phyloP scores from a whole-genome alignment of 1,140 invertebrate species.

The Nomia melanderi region DNA sequence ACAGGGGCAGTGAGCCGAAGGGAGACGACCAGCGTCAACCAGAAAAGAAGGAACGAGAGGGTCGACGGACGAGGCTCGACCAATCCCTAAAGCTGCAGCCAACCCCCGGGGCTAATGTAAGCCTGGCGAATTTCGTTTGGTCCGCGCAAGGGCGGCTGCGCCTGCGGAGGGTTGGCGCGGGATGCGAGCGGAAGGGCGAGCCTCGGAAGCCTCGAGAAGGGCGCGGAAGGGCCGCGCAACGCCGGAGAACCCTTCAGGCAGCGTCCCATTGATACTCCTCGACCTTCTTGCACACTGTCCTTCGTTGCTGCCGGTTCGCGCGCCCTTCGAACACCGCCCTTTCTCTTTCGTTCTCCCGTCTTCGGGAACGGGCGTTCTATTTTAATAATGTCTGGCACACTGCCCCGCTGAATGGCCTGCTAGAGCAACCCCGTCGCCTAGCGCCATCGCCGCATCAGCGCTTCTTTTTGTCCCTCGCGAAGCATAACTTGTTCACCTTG shows the following conservation, averaged over 20 bases:
- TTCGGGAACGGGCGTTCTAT: slow-evolving; percentile 66
- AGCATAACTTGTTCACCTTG: neutral
- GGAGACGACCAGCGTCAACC: neutral
- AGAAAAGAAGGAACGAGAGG: slow-evolving; percentile 4
- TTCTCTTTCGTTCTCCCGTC: slow-evolving; percentile 45
- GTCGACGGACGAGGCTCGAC: slow-evolving; percentile 12
- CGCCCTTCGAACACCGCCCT: slow-evolving; percentile 39
- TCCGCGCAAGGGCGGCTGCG: slow-evolving; percentile 63
- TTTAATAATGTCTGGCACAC: slow-evolving; percentile 78
- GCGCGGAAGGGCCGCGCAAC: slow-evolving; percentile 9
- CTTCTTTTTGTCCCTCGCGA: slow-evolving; percentile 14
- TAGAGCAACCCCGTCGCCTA: slow-evolving; percentile 50
- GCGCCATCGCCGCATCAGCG: neutral
- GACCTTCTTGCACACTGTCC: slow-evolving; percentile 30
- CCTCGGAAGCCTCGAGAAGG: slow-evolving; percentile 3
- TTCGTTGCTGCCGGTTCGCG: slow-evolving; percentile 22
- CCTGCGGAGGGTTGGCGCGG: slow-evolving; percentile 42
- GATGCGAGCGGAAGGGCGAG: slow-evolving; percentile 8
- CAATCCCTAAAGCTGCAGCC: slow-evolving; percentile 63
- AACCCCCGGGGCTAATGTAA: slow-evolving; percentile 63
- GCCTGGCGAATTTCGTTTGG: slow-evolving; percentile 68
- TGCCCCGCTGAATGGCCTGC: slow-evolving; percentile 68
- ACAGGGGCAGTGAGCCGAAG: slow-evolving; percentile 9
- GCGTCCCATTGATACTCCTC: slow-evolving; percentile 60
- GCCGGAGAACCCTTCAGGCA: slow-evolving; percentile 51